Base-by-base conservation (phyloP, 2,113 vertebrate genomes). In the Tachuris rubrigastra region DNA sequence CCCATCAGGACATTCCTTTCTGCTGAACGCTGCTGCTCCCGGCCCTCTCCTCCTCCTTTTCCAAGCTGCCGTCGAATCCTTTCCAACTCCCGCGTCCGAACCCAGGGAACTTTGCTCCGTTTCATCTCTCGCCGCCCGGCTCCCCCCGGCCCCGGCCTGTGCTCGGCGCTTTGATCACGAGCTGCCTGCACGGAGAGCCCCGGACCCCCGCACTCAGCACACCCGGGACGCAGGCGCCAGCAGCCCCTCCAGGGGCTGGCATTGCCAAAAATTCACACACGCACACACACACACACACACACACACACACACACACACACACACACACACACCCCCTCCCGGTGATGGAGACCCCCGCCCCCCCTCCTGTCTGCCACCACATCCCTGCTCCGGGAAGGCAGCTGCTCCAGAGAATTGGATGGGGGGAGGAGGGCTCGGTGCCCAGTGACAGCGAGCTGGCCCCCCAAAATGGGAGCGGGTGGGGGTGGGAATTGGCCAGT, bases 1-100 rank as follows among this genome's bases (percentile, higher is more conserved):
- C 94, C 97, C 95, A 90, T 85, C 89, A 96, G 97, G 91, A 95
- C 96, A 93, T 97, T 96, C 93, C 95, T 96, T 96, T 97, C 95
- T 94, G 93, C 97, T 93, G 95, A 97, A 90, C 89, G 87, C 93
- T 83, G 89, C 93, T 88, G 87, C 90, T 94, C 95, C 85, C 89
- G 60, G 90, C 94, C 91, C 93, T 92, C 84, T 89, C 93, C 96
- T 92, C 93, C 94, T 93, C 90, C 89, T 87, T 76, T 90, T 85
- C 91, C 88, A 90, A 93, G 87, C 96, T 96, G 95, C 94, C 89
- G 39, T 92, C 91, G 65, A 95, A 92, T 94, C 95, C 89, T 91
- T 96, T 94, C 94, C 94, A 95, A 80, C 62, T 93, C 90, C 69
- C 21, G 63, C 60, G 56, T 96, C 95, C 91, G 89, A 95, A 96